phyloP scores from a whole-genome alignment of 2,888 invertebrate genomes.

The Drosophila meridiana region DNA sequence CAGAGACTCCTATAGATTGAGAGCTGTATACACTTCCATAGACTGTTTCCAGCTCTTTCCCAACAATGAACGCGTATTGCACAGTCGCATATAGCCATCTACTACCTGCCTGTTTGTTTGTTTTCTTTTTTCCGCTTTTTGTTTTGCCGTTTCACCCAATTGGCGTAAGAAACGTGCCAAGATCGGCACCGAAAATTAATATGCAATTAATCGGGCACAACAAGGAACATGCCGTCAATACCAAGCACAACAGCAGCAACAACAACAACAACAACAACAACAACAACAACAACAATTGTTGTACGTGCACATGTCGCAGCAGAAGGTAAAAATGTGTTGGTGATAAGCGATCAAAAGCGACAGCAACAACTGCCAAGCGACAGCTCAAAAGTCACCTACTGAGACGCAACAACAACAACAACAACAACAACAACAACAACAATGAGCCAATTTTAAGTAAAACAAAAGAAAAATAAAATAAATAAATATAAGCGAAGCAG shows the following conservation, averaged over 20 bases:
- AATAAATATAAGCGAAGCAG: slow-evolving; percentile 15
- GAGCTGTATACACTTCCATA: neutral
- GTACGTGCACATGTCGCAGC: slow-evolving; percentile 76
- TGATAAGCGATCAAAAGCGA: slow-evolving; percentile 71
- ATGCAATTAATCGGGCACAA: slow-evolving; percentile 81
- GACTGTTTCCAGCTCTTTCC: neutral
- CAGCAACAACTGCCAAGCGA: slow-evolving; percentile 62
- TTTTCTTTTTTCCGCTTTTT: slow-evolving; percentile 9
- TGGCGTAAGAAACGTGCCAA: slow-evolving; percentile 76
- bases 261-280: slow-evolving; percentile 16
- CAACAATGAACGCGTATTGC: neutral
- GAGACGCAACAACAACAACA: slow-evolving; percentile 40
- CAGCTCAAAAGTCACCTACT: slow-evolving; percentile 78
- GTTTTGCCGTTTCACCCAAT: slow-evolving; percentile 69
- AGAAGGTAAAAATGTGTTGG: slow-evolving; percentile 49
- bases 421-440: slow-evolving; percentile 9
- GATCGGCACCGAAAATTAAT: slow-evolving; percentile 76
- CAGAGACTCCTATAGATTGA: neutral
- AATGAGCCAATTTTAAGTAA: slow-evolving; percentile 49
- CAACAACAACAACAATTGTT: slow-evolving; percentile 48
- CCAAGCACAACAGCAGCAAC: slow-evolving; percentile 46
- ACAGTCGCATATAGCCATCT: neutral
- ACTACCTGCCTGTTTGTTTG: neutral
- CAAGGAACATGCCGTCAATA: slow-evolving; percentile 77
- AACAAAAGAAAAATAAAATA: slow-evolving; percentile 24